Percentiles rank a stretch among this genome's conserved stretches.
Conservation (phyloP, 2,888 invertebrate genomes). For the Gisinianus flammeolus region DNA sequence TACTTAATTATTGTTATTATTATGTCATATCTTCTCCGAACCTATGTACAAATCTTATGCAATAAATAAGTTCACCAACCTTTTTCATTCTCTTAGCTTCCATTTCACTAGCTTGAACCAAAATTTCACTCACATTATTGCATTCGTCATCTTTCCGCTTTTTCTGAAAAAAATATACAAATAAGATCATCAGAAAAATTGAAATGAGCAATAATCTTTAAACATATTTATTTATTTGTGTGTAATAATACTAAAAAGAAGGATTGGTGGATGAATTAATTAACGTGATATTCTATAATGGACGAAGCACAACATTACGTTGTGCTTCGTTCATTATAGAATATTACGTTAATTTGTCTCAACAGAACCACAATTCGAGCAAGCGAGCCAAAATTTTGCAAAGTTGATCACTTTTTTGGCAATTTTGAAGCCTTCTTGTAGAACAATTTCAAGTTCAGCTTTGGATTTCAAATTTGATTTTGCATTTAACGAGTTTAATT, state of each 20-base stretch:
- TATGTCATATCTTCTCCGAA: too few relatives aligned
- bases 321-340: neutral
- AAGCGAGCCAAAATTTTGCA: too few relatives aligned
- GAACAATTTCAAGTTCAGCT: too few relatives aligned
- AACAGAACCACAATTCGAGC: too few relatives aligned
- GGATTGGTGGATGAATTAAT: neutral
- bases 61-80: constrained; percentile 38
- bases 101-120: constrained; percentile 56
- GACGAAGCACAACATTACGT: too few relatives aligned
- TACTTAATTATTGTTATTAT: too few relatives aligned
- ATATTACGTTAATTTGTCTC: neutral
- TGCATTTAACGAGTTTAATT: too few relatives aligned
- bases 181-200: constrained; percentile 1
- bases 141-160: constrained; percentile 53
- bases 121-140: constrained; percentile 54
- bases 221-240: neutral
- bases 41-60: too few relatives aligned
- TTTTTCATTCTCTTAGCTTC: constrained; percentile 56
- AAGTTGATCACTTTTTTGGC: too few relatives aligned
- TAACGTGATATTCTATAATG: neutral
- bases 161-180: constrained; percentile 42
- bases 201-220: neutral
- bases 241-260: neutral
- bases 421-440: too few relatives aligned
- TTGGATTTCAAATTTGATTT: too few relatives aligned